A percentile compares a stretch with the other conserved stretches of the same genome.
phyloP scores from a whole-genome alignment of 2,113 vertebrate genomes.

The Gymnarchus niloticus region DNA sequence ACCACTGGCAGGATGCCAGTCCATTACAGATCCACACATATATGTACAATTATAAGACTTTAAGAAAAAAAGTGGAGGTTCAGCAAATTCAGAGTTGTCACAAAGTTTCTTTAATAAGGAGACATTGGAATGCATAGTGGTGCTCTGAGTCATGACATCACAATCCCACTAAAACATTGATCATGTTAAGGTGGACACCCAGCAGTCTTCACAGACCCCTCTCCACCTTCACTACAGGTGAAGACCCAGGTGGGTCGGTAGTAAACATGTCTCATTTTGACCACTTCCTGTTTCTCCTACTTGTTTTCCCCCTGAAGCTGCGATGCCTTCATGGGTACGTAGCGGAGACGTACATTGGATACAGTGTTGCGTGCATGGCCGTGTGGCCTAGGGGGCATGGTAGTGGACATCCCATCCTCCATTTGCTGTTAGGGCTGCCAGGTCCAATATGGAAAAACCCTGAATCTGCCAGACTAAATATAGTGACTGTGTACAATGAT shows the following conservation, averaged over 20 bases:
- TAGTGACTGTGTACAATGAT: background rate
- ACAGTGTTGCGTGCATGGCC: too few relatives aligned
- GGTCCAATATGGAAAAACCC: background rate
- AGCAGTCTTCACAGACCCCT: background rate
- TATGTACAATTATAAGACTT: background rate
- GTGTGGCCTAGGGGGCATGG: too few relatives aligned
- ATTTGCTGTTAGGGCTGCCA: background rate
- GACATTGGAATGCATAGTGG: background rate
- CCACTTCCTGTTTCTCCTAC: background rate
- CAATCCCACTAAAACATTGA: background rate
- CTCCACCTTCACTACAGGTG: background rate
- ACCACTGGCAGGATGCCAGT: too few relatives aligned
- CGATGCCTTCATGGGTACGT: too few relatives aligned
- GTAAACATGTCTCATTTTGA: background rate
- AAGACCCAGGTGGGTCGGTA: background rate
- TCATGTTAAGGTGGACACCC: background rate
- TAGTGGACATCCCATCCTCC: background rate
- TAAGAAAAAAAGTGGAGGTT: background rate
- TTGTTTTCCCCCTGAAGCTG: too few relatives aligned
- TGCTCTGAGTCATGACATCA: background rate
- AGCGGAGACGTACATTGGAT: too few relatives aligned
- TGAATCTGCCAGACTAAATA: background rate
- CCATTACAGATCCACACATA: too few relatives aligned
- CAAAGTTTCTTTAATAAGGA: background rate
- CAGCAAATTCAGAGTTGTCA: too few relatives aligned